Conservation (phyloP, 2,797 vertebrate species). For the Spinus pinus region DNA sequence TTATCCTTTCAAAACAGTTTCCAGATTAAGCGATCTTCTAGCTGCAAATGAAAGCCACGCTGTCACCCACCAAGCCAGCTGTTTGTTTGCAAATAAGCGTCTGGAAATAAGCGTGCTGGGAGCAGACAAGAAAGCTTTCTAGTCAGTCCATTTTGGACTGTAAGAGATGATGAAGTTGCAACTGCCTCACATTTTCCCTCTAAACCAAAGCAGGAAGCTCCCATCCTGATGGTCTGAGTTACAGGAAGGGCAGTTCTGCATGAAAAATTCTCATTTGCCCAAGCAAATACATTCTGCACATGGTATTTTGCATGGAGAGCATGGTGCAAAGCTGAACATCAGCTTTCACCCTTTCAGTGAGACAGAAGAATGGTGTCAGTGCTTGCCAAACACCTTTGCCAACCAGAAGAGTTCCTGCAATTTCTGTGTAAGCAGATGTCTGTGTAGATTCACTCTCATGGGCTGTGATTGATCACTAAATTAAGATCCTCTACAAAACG, state of each 20-base stretch:
- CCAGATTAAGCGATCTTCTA: background rate
- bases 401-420: background rate
- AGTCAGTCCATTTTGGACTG: background rate
- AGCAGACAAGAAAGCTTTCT: constrained; percentile 12
- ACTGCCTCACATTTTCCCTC: constrained; percentile 16
- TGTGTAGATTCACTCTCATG: background rate
- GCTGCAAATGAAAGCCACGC: constrained; percentile 23
- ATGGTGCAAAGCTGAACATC: background rate
- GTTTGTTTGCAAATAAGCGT: background rate
- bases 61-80: constrained; percentile 43
- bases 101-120: constrained; percentile 53
- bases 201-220: background rate
- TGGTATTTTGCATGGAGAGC: background rate
- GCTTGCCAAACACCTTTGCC: background rate
- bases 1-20: constrained; percentile 14
- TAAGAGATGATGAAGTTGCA: background rate
- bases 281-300: accelerated
- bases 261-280: background rate
- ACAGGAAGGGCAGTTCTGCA: constrained; percentile 5
- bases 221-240: background rate
- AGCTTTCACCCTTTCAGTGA: background rate
- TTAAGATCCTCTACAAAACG: background rate
- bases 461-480: background rate
- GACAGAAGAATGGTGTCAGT: background rate
- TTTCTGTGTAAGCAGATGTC: background rate